Percentiles rank a stretch among this genome's conserved stretches.
phyloP scores from a whole-genome alignment of 2,888 invertebrate species.

The Amphimallon solstitiale region DNA sequence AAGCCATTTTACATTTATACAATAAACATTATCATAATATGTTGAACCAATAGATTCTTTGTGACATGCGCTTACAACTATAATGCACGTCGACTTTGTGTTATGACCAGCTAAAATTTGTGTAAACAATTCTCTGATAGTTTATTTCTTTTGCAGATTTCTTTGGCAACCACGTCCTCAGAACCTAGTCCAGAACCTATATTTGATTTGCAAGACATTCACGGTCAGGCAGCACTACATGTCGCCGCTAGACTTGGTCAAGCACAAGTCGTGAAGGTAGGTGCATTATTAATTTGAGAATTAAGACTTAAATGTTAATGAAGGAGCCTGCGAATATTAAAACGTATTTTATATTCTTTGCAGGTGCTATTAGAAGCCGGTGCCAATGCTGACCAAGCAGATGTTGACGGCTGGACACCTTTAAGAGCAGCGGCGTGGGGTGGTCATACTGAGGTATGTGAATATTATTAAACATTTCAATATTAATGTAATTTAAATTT shows the following conservation, averaged over 20 bases:
- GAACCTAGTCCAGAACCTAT: slow-evolving; percentile 64
- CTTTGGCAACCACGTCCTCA: slow-evolving; percentile 60
- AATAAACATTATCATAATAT: too few species aligned
- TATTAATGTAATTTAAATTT: too few species aligned
- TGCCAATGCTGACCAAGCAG: slow-evolving; percentile 79
- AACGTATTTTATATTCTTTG: neutral
- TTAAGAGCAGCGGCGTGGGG: slow-evolving; percentile 95
- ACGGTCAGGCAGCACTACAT: slow-evolving; percentile 88
- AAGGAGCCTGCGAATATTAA: neutral
- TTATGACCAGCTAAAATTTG: neutral
- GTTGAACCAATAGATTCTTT: too few species aligned
- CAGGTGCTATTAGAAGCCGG: slow-evolving; percentile 68
- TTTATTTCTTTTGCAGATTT: slow-evolving; percentile 51
- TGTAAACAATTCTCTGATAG: neutral
- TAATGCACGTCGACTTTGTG: too few species aligned
- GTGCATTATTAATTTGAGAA: slow-evolving; percentile 55
- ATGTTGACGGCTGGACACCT: slow-evolving; percentile 90
- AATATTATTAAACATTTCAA: too few species aligned
- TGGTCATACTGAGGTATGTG: slow-evolving; percentile 82
- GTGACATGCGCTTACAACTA: too few species aligned
- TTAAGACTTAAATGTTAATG: neutral
- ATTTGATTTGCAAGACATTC: slow-evolving; percentile 72
- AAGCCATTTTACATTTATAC: too few species aligned
- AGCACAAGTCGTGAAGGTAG: slow-evolving; percentile 75
- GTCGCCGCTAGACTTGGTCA: slow-evolving; percentile 85